Evolutionary conservation across 2,888 invertebrate genomes (phyloP), one percentile per base, ranked within the genome.

Genomic region (Dioctria rufipes): DNA sequence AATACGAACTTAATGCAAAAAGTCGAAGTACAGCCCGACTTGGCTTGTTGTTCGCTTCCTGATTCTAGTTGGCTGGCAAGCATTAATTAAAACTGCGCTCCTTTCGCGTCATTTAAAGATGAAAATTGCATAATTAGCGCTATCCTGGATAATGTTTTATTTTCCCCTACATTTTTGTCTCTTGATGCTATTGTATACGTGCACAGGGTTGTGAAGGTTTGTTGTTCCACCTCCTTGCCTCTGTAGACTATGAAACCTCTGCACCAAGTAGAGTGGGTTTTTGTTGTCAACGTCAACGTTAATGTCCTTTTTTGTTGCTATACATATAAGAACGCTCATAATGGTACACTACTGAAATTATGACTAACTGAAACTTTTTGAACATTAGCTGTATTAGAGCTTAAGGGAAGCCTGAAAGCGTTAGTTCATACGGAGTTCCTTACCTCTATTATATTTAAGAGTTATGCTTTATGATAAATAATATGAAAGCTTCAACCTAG

Each of bases 41-140:
- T 42, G 63, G 63, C 46, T 11, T 61, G 63, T 63, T 39, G 63
- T 13, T 63, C 46, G 49, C 37, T 63, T 77, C 77, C 77, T 63
- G 77, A 75, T 43, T 42, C 75, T 60, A 40, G 46, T 77, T 63
- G 63, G 61, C 63, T 77, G 63, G 77, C 49, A 58, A 69, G 69
- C 80, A 80, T 80, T 80, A 80, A 75, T 80, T 80, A 80, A 80
- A 75, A 80, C 63, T 75, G 42, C 37, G 65, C 58, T 75, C 73
- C 42, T 80, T 73, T 75, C 80, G 73, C 75, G 66, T 80, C 80
- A 80, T 80, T 80, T 80, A 80, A 80, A 80, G 49, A 71, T 37
- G 66, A 80, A 80, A 75, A 80, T 80, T 80, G 80, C 75, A 75
- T 80, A 80, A 80, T 80, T 80, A 80, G 80, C 75, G 42, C 54